Percentiles rank a stretch among this genome's conserved stretches.
Evolutionary conservation across 37 sponge, comb jelly and placozoan species (phyloP).

Genomic region (Petrosia ficiformis): DNA sequence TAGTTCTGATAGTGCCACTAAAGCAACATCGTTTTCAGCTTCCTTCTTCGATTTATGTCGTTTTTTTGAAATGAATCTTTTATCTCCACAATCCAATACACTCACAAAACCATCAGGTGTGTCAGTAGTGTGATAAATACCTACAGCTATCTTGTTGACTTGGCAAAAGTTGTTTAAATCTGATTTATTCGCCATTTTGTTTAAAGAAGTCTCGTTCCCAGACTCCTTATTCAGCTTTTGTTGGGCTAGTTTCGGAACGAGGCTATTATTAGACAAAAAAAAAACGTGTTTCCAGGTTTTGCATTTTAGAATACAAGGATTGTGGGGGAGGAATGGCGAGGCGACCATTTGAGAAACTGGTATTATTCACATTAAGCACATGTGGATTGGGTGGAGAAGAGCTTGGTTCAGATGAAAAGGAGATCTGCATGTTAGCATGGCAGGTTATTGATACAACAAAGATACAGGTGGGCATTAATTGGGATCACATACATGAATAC

Average conservation of each 20-base stretch:
- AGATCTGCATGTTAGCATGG: conserved; percentile 50
- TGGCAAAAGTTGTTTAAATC: conserved; percentile 51
- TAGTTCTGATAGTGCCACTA: conserved; percentile 21
- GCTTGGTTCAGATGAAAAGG: conserved; percentile 33
- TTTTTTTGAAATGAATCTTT: neutral
- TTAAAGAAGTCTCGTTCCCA: neutral
- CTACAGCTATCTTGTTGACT: conserved; percentile 9
- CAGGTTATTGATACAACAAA: conserved; percentile 24
- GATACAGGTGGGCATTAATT: conserved; percentile 63
- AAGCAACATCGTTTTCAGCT: conserved; percentile 67
- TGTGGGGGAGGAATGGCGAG: conserved; percentile 4
- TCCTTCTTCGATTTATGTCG: conserved; percentile 34
- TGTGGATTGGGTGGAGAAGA: conserved; percentile 5
- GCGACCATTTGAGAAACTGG: conserved; percentile 5
- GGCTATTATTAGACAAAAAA: too few species aligned
- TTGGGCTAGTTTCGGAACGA: too few species aligned
- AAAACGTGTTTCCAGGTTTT: too few species aligned
- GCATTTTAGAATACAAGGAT: too few species aligned
- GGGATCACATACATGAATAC: conserved; percentile 8
- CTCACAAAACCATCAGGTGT: conserved; percentile 12
- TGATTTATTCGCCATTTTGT: conserved; percentile 39
- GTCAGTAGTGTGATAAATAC: conserved; percentile 19
- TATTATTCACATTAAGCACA: conserved; percentile 26
- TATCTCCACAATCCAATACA: neutral
- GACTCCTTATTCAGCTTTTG: too few species aligned